A percentile compares a stretch with the other conserved stretches of the same genome.
These are phyloP conservation scores for Epinephelus coioides DNA, from an alignment of 2,797 vertebrate genomes.

Conservation along the genomic window DNA sequence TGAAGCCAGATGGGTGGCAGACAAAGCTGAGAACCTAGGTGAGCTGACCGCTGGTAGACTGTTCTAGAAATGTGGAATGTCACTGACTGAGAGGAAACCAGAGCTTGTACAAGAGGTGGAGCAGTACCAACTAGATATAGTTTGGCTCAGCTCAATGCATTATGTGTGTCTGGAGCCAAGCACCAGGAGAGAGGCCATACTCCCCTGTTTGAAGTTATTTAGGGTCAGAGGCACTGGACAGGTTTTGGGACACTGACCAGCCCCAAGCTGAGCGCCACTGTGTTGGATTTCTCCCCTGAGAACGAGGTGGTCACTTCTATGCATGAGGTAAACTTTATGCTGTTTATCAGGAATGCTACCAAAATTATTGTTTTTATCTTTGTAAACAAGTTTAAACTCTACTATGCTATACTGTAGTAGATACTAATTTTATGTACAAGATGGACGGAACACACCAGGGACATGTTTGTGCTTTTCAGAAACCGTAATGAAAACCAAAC, in stretches of 20 bases:
- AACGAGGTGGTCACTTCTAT: background rate
- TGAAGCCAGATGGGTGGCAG: background rate
- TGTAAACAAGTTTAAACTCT: background rate
- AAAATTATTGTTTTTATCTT: background rate
- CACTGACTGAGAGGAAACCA: too few relatives aligned
- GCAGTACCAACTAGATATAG: background rate
- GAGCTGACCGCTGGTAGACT: background rate
- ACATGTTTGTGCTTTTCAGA: too few relatives aligned
- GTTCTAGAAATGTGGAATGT: too few relatives aligned
- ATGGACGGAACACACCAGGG: too few relatives aligned
- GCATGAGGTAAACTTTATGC: too few relatives aligned
- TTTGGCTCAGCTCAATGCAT: background rate
- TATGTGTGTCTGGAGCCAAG: background rate
- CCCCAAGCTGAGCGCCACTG: background rate
- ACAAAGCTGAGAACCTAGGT: background rate
- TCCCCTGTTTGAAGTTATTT: too few relatives aligned
- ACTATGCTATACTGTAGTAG: background rate
- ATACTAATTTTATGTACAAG: too few relatives aligned
- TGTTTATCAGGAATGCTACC: background rate
- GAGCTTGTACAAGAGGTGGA: background rate
- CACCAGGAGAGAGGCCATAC: too few relatives aligned
- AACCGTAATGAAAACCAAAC: too few relatives aligned
- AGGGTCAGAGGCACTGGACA: too few relatives aligned
- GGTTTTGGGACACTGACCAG: too few relatives aligned
- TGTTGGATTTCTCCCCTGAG: background rate